Base-by-base conservation (phyloP, 2,113 vertebrate genomes). In the Pardalotus punctatus region DNA sequence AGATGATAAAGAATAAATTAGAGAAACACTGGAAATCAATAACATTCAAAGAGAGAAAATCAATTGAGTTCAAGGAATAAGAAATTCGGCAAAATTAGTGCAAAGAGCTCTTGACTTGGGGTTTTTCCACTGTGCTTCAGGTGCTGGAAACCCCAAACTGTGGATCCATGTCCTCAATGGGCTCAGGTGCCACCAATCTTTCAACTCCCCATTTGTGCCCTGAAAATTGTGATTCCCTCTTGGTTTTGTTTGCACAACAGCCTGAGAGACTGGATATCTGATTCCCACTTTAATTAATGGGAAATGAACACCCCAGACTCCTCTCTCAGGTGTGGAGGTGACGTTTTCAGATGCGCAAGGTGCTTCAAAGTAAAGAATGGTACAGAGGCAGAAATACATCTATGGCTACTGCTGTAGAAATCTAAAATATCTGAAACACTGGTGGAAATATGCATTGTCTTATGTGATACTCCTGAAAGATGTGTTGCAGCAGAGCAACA, bases 371-470 rank as follows among this genome's bases (percentile, higher is more conserved):
- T 17, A 28, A 29, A 50, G 36, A 69, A 40, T 18, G 42, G 12
- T 24, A 1, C 3, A 23, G 47, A 36, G 22, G 22, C 17, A 45
- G 28, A 6, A 9, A 31, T 1, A n/a, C 0, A 2, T 4, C 36
- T 27, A 2, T 5, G 3, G 25, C 13, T 65, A 14, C 2, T 48
- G 42, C n/a, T 61, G 9, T 6, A 54, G 20, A 77, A 65, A 61
- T 23, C 36, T 54, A 9, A 38, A 86, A 11, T 12, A 3, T 13
- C 15, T 45, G 36, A 3, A 60, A 9, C 2, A 18, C 12, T 24
- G 6, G 7, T 58, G 38, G 42, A 65, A 77, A 51, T 3, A 24
- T 2, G 7, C 0, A 0, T 17, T n/a, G 5, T 45, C 28, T 60
- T 28, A 9, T 0, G 1, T 10, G 15, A 11, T 38, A 27, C 4